Base-by-base conservation (phyloP, 2,888 invertebrate species). In the Xylota sylvarum region DNA sequence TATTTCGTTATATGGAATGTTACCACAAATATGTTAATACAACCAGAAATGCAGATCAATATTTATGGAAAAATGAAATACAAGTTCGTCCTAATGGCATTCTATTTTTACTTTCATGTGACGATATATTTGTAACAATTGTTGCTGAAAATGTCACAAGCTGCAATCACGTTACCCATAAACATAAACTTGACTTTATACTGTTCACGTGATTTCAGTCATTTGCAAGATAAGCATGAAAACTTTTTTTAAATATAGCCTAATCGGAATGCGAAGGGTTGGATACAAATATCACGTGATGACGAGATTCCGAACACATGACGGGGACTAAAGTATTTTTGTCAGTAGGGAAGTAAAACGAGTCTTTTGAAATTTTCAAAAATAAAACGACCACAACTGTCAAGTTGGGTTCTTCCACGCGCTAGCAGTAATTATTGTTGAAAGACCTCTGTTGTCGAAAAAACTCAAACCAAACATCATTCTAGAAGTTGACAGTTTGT, bases 221-320 rank as follows among this genome's bases (percentile, higher is more conserved):
- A 52, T 27, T 12, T 27, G n/a, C 6, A 43, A 43, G 40, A 40
- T 40, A 37, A 37, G 1, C 10, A 12, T n/a, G 10, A 23, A 10
- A 19, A 5, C 23, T 50, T 52, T 52, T 27, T 2, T 52, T 52
- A 52, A 52, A 52, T 52, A 52, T 43, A 14, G 6, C 43, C 5
- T 1, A 14, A 14, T 43, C n/a, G 14, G 14, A 14, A 14, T 14
- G 14, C n/a, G 6, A 43, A 43, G n/a, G 5, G 9, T n/a, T 37
- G 37, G 10, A 37, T 1, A 1, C 37, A 37, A 12, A 10, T 12
- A 10, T 35, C 37, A 37, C 0, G 9, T 12, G 37, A 2, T 14
- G 43, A 43, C 3, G 14, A 43, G 40, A 10, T 10, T n/a, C 14
- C 0, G 6, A 43, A 5, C 6, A 40, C 40, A n/a, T 40, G 1